Evolutionary conservation across 2,113 vertebrate species (phyloP), one percentile per base, ranked within the genome.

Genomic region (Aphyosemion australe): DNA sequence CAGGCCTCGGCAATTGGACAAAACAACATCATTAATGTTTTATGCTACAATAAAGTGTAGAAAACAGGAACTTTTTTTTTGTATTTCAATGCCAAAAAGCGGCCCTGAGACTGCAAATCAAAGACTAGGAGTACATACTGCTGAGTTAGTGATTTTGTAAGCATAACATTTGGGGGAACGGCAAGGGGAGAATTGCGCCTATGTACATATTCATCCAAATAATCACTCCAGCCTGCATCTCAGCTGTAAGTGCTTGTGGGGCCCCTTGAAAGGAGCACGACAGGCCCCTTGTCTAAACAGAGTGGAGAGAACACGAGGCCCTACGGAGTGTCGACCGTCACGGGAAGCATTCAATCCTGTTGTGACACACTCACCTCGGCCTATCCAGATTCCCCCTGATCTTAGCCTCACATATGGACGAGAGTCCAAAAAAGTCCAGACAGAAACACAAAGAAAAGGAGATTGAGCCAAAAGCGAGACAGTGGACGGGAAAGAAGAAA

Each of bases 291-390:
- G 69, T 83, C 73, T 61, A 89, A 90, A 89, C 84, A 89, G 58
- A 78, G 49, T 72, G 50, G 47, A 55, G 60, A 71, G 62, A 65
- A 65, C 21, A 6, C 59, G 62, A 68, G 63, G 65, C 26, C 34
- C 72, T 34, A 59, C 14, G 63, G 68, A 60, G 82, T 65, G 60
- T 85, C 82, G 79, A 82, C 79, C 86, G 83, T 80, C 69, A 62
- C 42, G 7, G 88, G 87, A 91, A 89, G 82, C 79, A 70, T 88
- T 88, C 80, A 87, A 89, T 89, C 84, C 75, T 80, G 78, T 79
- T 78, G 83, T 83, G 84, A 88, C 87, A 88, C 58, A 78, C 77
- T 84, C 76, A 70, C 77, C 82, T 80, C 75, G 0, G 21, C 61
- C 47, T 71, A 74, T 52, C 55, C 64, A 31, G 53, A 66, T 16